Evolutionary conservation across 2,113 vertebrate genomes (phyloP), one percentile per base, ranked within the genome.

Genomic region (Otis tarda): DNA sequence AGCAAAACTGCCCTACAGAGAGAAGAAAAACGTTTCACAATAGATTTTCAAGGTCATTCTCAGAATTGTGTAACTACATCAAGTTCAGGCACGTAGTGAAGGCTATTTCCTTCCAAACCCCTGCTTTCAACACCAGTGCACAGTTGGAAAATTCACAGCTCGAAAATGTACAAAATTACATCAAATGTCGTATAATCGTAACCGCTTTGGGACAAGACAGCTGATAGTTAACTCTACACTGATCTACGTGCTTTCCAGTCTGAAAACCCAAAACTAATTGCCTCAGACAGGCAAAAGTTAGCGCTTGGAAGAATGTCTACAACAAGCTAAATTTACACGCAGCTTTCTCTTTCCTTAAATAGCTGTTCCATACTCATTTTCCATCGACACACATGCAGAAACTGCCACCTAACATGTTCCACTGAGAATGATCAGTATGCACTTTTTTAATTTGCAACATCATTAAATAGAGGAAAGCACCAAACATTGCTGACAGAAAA

Each of bases 1-100:
- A 50, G 99, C 99, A 98, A 99, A 99, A 69, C 99, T 99, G 65
- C 99, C 99, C 99, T 99, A 68, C 63, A 91, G 4, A 61, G 81
- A 56, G 37, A 41, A 93, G 28, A 83, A 77, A 79, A 90, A 68
- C 89, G 30, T 59, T 77, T 85, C 18, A 92, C 49, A 31, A 33
- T 0, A 18, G 10, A 23, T 83, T 65, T 88, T 18, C 25, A 41
- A 4, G 8, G 50, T 23, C 8, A 13, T 31, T 61, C 50, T 60
- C 89, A 63, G 52, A 63, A 23, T 1, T 27, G 33, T 14, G 5
- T 9, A 30, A 33, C 31, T 21, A 11, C 39, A 47, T 11, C 22
- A 37, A 73, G 43, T 10, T 52, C 70, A 83, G 61, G 43, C 6
- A 13, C 0, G 1, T 7, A 52, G 1, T 2, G 10, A 68, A 65